Evolutionary conservation across 2,797 vertebrate genomes (phyloP).

Genomic region (Zenarchopterus dispar): DNA sequence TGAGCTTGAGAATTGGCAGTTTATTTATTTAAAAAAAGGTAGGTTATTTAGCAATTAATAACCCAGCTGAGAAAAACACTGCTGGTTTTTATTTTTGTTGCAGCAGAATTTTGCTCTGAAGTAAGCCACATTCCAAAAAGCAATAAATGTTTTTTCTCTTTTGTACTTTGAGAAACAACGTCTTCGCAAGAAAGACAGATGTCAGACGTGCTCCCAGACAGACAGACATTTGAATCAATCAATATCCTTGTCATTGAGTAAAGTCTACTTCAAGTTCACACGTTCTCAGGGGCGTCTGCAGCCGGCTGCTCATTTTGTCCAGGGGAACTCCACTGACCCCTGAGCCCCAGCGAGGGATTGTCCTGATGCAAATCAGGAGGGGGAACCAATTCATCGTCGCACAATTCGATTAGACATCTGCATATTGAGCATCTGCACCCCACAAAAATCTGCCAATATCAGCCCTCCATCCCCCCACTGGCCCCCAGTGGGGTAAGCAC

Average conservation of each 20-base stretch:
- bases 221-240: constrained; percentile 75
- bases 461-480: constrained; percentile 46
- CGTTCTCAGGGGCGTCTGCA: constrained; percentile 75
- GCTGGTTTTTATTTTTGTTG: no score
- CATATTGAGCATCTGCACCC: constrained; percentile 86
- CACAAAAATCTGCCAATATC: constrained; percentile 76
- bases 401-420: constrained; percentile 86
- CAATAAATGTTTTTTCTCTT: constrained; percentile 14
- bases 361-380: constrained; percentile 81
- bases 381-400: constrained; percentile 76
- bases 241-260: constrained; percentile 74
- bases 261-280: constrained; percentile 85
- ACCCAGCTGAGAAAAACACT: background rate
- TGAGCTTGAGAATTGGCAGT: fast-evolving
- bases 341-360: constrained; percentile 74
- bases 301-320: constrained; percentile 79
- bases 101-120: background rate
- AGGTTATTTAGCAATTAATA: background rate
- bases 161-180: constrained; percentile 22
- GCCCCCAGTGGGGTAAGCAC: constrained; percentile 60
- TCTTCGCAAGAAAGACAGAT: constrained; percentile 63
- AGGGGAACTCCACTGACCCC: constrained; percentile 75
- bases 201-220: constrained; percentile 67
- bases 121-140: constrained; percentile 2
- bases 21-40: fast-evolving